Percentiles rank a stretch among this genome's conserved stretches.
These are phyloP conservation scores for Gonocerus acuteangulatus DNA, from an alignment of 2,888 invertebrate genomes.

Conservation along the genomic window DNA sequence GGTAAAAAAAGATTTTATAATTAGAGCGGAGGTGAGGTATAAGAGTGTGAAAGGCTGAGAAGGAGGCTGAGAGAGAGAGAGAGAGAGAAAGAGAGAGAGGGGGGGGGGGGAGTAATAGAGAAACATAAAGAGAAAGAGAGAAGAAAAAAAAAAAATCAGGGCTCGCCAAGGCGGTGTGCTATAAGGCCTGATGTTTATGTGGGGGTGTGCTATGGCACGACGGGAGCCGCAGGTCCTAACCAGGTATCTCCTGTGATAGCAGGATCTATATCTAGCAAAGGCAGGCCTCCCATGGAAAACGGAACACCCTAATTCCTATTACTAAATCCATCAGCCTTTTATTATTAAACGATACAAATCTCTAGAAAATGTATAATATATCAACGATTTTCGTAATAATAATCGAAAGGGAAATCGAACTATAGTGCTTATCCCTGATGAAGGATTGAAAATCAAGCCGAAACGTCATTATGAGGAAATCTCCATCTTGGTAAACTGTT, in stretches of 20 bases:
- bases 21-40: conserved; percentile 17
- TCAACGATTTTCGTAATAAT: too few relatives aligned
- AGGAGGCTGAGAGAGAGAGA: neutral
- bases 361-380: too few relatives aligned
- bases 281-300: too few relatives aligned
- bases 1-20: conserved; percentile 17
- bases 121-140: neutral
- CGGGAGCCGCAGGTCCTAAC: neutral
- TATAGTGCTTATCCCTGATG: too few relatives aligned
- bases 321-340: too few relatives aligned
- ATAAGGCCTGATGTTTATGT: conserved; percentile 15
- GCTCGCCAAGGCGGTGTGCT: neutral
- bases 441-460: too few relatives aligned
- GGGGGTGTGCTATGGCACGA: conserved; percentile 12
- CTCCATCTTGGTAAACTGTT: too few relatives aligned
- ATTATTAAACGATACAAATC: too few relatives aligned
- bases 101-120: neutral
- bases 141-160: too few relatives aligned
- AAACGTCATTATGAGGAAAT: too few relatives aligned
- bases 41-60: conserved; percentile 15
- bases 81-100: neutral
- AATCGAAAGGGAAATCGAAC: too few relatives aligned
- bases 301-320: too few relatives aligned
- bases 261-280: neutral
- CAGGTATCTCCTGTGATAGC: conserved; percentile 12